These are phyloP conservation scores for Caloenas nicobarica DNA, from an alignment of 2,113 vertebrate genomes.

Conservation along the genomic window DNA sequence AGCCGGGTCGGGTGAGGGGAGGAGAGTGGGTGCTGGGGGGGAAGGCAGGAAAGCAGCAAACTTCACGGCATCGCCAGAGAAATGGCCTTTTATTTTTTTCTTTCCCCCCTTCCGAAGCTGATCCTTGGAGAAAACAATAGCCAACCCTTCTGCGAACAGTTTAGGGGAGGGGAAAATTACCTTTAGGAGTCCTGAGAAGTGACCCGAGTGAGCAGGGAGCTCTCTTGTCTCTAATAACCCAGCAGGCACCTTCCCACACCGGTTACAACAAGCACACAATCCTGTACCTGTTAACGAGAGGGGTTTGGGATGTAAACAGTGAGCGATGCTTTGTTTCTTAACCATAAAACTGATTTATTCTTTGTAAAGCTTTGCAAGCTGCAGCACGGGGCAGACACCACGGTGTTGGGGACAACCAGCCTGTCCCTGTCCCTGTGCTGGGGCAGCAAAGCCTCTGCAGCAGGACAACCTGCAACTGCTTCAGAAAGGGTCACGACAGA, in stretches of 20 bases:
- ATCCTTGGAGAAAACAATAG: neutral
- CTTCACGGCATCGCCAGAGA: neutral
- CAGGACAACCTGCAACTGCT: neutral
- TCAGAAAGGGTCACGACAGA: neutral
- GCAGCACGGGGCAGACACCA: neutral
- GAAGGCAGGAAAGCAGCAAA: neutral
- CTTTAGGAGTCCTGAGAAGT: conserved; percentile 12
- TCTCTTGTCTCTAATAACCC: neutral
- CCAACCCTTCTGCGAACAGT: neutral
- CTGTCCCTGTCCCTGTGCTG: neutral
- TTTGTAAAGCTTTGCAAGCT: neutral
- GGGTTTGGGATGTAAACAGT: neutral
- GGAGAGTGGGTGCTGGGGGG: neutral
- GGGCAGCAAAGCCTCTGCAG: neutral
- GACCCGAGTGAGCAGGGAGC: neutral
- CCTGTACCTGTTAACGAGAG: neutral
- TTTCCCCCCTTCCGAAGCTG: neutral
- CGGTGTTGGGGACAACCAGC: neutral
- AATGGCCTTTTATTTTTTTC: neutral
- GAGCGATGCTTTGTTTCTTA: neutral
- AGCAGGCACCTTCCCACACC: neutral
- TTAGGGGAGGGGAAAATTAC: neutral
- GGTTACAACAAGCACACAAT: neutral
- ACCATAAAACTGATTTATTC: neutral
- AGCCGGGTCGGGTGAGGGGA: neutral